Evolutionary conservation across 2,888 invertebrate species (phyloP).

Genomic region (Agrilus cyanescens): DNA sequence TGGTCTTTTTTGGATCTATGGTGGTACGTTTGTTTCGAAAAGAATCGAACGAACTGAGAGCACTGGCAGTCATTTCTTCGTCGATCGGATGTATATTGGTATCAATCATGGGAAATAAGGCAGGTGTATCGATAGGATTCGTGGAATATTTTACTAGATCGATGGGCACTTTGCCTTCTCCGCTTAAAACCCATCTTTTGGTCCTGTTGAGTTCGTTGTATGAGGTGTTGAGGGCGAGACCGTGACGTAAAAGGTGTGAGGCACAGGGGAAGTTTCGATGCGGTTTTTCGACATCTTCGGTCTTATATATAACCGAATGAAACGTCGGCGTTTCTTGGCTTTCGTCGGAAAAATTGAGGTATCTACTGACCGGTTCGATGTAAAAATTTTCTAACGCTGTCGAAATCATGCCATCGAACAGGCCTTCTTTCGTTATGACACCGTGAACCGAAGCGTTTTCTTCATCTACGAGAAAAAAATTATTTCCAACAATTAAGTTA

Average conservation of each 20-base stretch:
- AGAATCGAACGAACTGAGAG: conserved; percentile 36
- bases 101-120: conserved; percentile 27
- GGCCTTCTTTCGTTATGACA: conserved; percentile 71
- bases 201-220: conserved; percentile 29
- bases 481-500: no score
- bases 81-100: conserved; percentile 29
- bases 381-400: conserved; percentile 70
- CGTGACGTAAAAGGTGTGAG: conserved; percentile 27
- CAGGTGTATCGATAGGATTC: conserved; percentile 36
- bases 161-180: conserved; percentile 38
- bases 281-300: conserved; percentile 59
- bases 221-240: conserved; percentile 30
- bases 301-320: conserved; percentile 77
- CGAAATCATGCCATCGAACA: conserved; percentile 81
- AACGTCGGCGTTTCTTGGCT: conserved; percentile 43
- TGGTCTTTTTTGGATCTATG: conserved; percentile 77
- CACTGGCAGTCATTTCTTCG: conserved; percentile 25
- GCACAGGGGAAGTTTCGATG: conserved; percentile 26
- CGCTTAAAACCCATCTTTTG: conserved; percentile 60
- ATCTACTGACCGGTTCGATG: conserved; percentile 68
- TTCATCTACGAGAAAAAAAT: no score
- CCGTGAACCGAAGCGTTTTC: conserved; percentile 74
- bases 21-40: conserved; percentile 54
- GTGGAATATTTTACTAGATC: conserved; percentile 38
- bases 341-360: conserved; percentile 36